These are phyloP conservation scores for Onychomys leucogaster DNA, from an alignment of 2,797 vertebrate genomes.

Conservation along the genomic window DNA sequence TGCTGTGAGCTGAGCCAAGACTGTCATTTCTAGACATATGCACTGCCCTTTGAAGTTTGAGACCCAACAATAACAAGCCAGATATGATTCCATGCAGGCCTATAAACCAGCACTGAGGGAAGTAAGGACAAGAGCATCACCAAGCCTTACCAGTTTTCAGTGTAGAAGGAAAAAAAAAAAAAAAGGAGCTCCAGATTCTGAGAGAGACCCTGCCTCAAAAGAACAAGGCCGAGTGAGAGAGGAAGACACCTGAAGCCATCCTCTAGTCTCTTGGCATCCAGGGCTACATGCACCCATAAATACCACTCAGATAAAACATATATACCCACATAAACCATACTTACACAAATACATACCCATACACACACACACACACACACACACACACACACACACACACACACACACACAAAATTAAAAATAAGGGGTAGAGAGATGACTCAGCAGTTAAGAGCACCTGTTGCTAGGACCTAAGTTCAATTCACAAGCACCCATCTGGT, in stretches of 20 bases:
- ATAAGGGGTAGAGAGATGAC: neutral
- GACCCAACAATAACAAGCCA: neutral
- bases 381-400: too few relatives aligned
- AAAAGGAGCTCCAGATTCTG: neutral
- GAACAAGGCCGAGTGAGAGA: neutral
- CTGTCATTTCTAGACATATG: neutral
- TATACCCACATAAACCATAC: neutral
- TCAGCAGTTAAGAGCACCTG: neutral
- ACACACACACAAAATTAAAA: too few relatives aligned
- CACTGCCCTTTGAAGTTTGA: neutral
- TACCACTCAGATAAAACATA: neutral
- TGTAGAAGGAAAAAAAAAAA: too few relatives aligned
- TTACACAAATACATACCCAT: too few relatives aligned
- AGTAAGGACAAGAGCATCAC: too few relatives aligned
- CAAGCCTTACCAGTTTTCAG: neutral
- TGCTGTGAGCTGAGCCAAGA: neutral
- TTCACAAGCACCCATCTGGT: neutral
- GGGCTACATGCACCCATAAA: neutral
- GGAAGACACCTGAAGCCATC: neutral
- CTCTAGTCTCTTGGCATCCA: neutral
- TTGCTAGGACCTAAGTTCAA: neutral
- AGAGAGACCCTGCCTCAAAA: neutral
- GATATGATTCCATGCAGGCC: neutral
- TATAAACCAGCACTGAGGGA: neutral
- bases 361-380: too few relatives aligned